phyloP scores from a whole-genome alignment of 2,797 vertebrate species.

The Percopsis omiscomaycus region DNA sequence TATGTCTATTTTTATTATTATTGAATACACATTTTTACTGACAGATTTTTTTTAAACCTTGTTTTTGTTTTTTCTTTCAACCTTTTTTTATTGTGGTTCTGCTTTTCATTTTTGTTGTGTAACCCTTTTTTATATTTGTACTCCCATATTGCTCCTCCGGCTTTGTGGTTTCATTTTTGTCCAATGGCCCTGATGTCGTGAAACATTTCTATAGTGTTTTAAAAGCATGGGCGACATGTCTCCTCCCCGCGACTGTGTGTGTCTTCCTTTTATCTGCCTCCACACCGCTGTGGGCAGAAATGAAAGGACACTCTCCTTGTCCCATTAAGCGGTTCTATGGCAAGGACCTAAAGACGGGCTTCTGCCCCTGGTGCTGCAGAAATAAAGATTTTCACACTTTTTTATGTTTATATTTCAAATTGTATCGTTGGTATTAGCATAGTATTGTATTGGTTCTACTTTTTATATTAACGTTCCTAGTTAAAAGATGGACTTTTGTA shows the following conservation, averaged over 20 bases:
- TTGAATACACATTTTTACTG: too few species aligned
- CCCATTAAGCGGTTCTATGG: neutral
- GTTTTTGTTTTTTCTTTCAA: too few species aligned
- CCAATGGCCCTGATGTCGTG: neutral
- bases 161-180: neutral
- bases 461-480: neutral
- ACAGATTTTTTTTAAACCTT: too few species aligned
- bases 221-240: neutral
- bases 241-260: neutral
- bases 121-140: too few species aligned
- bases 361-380: neutral
- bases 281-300: neutral
- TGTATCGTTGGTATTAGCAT: neutral
- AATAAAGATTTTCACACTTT: neutral
- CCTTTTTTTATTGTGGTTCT: too few species aligned
- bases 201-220: neutral
- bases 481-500: neutral
- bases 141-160: too few species aligned
- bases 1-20: too few species aligned
- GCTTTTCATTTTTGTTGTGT: too few species aligned
- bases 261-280: slow-evolving; percentile 6
- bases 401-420: too few species aligned
- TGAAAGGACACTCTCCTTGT: neutral
- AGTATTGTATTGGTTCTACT: neutral
- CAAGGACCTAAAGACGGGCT: neutral